Evolutionary conservation across 2,113 vertebrate species (phyloP).

Genomic region (Neolamprologus toae): DNA sequence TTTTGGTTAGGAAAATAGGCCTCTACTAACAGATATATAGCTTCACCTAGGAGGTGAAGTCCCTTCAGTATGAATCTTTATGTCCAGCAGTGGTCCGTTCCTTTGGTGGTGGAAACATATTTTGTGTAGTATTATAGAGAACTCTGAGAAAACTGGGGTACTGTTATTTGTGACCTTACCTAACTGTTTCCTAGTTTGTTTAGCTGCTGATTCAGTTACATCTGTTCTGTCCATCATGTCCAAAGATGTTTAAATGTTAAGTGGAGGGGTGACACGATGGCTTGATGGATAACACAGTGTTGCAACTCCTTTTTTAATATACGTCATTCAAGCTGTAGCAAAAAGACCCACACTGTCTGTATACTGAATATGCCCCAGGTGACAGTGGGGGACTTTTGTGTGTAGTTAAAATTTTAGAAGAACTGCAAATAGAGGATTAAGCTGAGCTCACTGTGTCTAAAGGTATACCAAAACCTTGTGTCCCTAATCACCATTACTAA

Average conservation of each 20-base stretch:
- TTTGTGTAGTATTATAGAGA: not conserved
- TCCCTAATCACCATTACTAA: not conserved
- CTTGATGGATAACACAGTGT: not conserved
- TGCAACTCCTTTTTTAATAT: not conserved
- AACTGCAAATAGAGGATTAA: not conserved
- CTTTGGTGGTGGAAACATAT: not conserved
- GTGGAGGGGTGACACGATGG: not conserved
- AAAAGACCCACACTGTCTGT: not conserved
- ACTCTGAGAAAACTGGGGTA: accelerated
- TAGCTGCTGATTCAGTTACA: not conserved
- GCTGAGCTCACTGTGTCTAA: not conserved
- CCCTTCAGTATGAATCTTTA: not conserved
- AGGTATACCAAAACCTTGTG: accelerated
- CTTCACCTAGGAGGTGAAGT: accelerated
- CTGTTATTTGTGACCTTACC: not conserved
- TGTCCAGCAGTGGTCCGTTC: accelerated
- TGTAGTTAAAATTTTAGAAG: not conserved
- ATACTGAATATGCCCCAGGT: not conserved
- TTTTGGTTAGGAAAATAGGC: not conserved
- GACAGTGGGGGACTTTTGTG: not conserved
- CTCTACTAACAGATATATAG: not conserved
- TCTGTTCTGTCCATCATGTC: not conserved
- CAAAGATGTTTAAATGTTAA: not conserved
- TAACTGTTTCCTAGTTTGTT: not conserved
- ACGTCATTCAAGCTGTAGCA: not conserved